phyloP scores from a whole-genome alignment of 2,888 invertebrate species.

The Cataglyphis albicans region DNA sequence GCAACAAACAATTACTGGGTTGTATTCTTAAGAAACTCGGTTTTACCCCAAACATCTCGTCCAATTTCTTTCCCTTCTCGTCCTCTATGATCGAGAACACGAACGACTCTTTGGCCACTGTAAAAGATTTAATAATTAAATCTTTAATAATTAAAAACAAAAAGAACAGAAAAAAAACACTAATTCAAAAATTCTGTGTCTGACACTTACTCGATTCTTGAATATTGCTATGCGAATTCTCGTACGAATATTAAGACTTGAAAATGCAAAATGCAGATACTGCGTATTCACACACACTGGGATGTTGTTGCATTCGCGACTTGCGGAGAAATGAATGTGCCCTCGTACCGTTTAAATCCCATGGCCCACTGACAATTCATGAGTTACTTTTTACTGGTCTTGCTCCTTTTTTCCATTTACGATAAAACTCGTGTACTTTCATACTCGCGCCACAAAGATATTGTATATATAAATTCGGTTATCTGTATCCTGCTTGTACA shows the following conservation, averaged over 20 bases:
- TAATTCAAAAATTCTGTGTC: background rate
- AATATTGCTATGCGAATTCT: background rate
- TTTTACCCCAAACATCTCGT: slow-evolving; percentile 90
- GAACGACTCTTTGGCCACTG: slow-evolving; percentile 75
- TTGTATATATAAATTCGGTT: background rate
- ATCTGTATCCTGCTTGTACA: background rate
- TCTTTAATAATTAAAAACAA: background rate
- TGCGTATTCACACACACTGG: background rate
- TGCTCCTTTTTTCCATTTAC: slow-evolving; percentile 41
- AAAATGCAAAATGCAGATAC: background rate
- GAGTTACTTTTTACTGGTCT: slow-evolving; percentile 2
- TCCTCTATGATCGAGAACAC: slow-evolving; percentile 89
- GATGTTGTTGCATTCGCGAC: slow-evolving; percentile 20
- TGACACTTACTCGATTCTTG: slow-evolving; percentile 9
- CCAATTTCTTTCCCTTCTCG: slow-evolving; percentile 88
- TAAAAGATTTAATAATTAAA: slow-evolving; percentile 5
- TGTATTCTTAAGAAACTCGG: slow-evolving; percentile 91
- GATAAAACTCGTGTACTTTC: slow-evolving; percentile 69
- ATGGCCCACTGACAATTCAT: background rate
- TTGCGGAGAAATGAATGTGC: slow-evolving; percentile 32
- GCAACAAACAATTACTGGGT: slow-evolving; percentile 91
- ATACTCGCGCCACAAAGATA: slow-evolving; percentile 17
- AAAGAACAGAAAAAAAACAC: background rate
- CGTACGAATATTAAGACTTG: background rate
- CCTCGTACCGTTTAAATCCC: background rate